These are phyloP conservation scores for Centropyge bicolor DNA, from an alignment of 2,797 vertebrate genomes.

Conservation along the genomic window DNA sequence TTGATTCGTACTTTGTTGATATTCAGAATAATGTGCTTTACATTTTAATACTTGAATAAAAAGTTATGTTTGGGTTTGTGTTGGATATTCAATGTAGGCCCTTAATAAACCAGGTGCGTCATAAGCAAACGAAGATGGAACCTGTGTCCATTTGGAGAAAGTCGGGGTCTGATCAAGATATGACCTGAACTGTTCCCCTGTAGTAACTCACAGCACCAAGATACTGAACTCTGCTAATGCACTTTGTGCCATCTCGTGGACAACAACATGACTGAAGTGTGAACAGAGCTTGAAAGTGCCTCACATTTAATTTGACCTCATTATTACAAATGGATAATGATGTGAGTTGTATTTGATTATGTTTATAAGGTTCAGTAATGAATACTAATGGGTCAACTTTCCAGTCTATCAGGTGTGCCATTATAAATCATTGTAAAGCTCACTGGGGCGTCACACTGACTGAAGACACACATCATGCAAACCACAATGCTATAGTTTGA, in stretches of 20 bases:
- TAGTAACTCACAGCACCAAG: too few species aligned
- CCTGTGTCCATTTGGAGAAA: conserved; percentile 39
- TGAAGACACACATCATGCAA: background rate
- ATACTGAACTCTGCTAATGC: background rate
- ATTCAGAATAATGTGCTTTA: conserved; percentile 87
- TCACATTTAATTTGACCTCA: background rate
- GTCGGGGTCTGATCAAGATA: background rate
- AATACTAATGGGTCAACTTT: background rate
- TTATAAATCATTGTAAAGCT: background rate
- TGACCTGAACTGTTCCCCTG: background rate
- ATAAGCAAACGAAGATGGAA: conserved; percentile 26
- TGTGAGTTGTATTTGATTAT: background rate
- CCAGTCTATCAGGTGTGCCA: background rate
- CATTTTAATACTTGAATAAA: conserved; percentile 92
- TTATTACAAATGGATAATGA: background rate
- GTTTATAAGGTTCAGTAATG: background rate
- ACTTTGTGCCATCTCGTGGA: conserved; percentile 24
- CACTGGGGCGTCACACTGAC: background rate
- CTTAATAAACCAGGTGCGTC: conserved; percentile 46
- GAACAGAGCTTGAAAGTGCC: background rate
- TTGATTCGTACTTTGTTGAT: conserved; percentile 87
- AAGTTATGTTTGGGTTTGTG: conserved; percentile 83
- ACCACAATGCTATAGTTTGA: background rate
- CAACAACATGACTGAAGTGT: background rate
- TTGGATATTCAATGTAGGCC: conserved; percentile 49